Evolutionary conservation across 2,888 invertebrate genomes (phyloP).

Genomic region (Ashinkailepas kermadecensis): DNA sequence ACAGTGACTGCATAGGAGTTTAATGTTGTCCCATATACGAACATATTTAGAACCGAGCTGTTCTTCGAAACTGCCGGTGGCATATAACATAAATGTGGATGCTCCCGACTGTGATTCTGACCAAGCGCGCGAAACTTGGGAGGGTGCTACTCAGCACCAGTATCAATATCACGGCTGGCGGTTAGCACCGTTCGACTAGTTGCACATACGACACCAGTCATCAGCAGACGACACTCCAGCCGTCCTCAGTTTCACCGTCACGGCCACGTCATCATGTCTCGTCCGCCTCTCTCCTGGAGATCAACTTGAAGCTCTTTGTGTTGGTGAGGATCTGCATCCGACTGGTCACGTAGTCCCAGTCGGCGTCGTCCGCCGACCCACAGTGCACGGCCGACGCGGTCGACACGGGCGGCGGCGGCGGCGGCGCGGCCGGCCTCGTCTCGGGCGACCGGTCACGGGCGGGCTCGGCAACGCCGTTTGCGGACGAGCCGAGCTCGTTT

Average conservation of each 20-base stretch:
- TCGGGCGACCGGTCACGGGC: not conserved
- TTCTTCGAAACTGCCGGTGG: too few relatives aligned
- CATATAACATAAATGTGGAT: too few relatives aligned
- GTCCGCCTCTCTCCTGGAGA: not conserved
- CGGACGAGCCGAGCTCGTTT: not conserved
- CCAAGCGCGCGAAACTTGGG: too few relatives aligned
- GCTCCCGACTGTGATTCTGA: too few relatives aligned
- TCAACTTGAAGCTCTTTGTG: slow-evolving; percentile 7
- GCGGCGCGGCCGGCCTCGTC: not conserved
- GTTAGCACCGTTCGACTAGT: not conserved
- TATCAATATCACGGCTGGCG: not conserved
- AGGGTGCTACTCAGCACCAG: too few relatives aligned
- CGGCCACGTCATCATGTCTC: not conserved
- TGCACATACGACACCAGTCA: not conserved
- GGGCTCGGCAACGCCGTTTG: not conserved
- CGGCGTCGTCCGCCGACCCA: not conserved
- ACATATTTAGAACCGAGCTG: too few relatives aligned
- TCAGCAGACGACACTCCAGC: too few relatives aligned
- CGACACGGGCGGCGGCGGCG: not conserved
- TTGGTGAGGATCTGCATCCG: slow-evolving; percentile 10
- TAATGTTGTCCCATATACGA: not conserved
- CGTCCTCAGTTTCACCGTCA: too few relatives aligned
- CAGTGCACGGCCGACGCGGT: not conserved
- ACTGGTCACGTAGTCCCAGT: slow-evolving; percentile 15
- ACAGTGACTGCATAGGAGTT: not conserved